Base-by-base conservation (phyloP, 2,113 vertebrate genomes). In the Microtus richardsoni region DNA sequence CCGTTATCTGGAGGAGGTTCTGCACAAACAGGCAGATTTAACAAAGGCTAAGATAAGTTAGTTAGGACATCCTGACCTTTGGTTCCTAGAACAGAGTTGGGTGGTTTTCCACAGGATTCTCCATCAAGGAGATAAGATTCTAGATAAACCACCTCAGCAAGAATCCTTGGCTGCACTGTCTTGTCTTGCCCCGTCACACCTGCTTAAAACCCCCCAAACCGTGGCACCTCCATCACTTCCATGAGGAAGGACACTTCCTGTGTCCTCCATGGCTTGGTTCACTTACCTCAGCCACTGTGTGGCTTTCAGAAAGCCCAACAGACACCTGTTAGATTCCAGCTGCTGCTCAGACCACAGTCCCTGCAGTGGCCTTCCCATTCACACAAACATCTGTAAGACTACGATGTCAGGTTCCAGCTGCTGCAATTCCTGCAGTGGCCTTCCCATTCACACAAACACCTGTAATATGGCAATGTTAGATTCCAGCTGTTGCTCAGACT, bases 391-490 rank as follows among this genome's bases (percentile, higher is more conserved):
- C 52, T 54, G 52, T 54, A 54, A 54, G 52, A 54, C 14, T 16
- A 16, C 3, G 0, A 16, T 54, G 52, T 54, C 1, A 54, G 52
- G 13, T 52, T 52, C n/a, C 39, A 83, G 58, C 54, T 62, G 49
- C 47, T 10, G 49, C 36, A 41, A n/a, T 28, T 28, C 80, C 79
- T 16, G 22, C 54, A 82, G n/a, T 13, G 36, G 2, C 52, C 78
- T n/a, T 39, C 54, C n/a, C 60, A 13, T 17, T 52, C 24, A 41
- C 12, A 62, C 0, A 0, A 3, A 68, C n/a, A 1, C 24, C 80
- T 44, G 39, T 44, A 44, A 64, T 39, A 64, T 3, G 14, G 52
- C 52, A 3, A 33, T 11, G 14, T 44, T 30, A 44, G 60, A 6
- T 1, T 66, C 14, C 39, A 83, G 58, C 80, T 64, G 58, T 47